phyloP scores from a whole-genome alignment of 2,888 invertebrate species.

The Tricholauxania praeusta region DNA sequence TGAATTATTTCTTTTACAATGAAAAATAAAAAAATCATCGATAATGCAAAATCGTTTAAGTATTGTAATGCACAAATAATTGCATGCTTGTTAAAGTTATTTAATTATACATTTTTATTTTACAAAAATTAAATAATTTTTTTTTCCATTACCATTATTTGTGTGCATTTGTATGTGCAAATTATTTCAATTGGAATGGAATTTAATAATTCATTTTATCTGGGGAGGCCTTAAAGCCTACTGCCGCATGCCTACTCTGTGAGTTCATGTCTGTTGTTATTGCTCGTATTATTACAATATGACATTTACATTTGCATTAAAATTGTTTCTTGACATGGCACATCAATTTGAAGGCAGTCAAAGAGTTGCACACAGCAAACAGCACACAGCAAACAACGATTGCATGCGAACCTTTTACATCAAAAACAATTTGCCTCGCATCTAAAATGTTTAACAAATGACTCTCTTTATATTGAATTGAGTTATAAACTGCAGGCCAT shows the following conservation, averaged over 20 bases:
- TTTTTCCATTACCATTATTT: too few species aligned
- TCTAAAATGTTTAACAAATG: constrained; percentile 47
- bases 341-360: constrained; percentile 60
- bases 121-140: too few species aligned
- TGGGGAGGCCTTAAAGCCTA: neutral
- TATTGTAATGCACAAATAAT: too few species aligned
- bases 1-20: too few species aligned
- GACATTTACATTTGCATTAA: constrained; percentile 53
- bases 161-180: neutral
- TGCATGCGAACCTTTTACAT: constrained; percentile 51
- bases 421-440: constrained; percentile 62
- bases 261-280: neutral
- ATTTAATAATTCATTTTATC: constrained; percentile 10
- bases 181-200: constrained; percentile 21
- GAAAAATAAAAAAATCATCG: too few species aligned
- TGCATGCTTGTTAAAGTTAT: too few species aligned
- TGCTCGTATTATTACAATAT: constrained; percentile 48
- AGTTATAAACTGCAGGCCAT: constrained; percentile 17
- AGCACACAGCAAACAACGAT: constrained; percentile 37
- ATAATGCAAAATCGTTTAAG: too few species aligned
- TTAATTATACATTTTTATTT: too few species aligned
- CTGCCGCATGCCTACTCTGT: too few species aligned
- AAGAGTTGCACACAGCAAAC: constrained; percentile 36
- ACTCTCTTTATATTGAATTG: constrained; percentile 26
- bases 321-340: constrained; percentile 68